phyloP scores from a whole-genome alignment of 2,888 invertebrate genomes.

The Trichopria drosophilae region DNA sequence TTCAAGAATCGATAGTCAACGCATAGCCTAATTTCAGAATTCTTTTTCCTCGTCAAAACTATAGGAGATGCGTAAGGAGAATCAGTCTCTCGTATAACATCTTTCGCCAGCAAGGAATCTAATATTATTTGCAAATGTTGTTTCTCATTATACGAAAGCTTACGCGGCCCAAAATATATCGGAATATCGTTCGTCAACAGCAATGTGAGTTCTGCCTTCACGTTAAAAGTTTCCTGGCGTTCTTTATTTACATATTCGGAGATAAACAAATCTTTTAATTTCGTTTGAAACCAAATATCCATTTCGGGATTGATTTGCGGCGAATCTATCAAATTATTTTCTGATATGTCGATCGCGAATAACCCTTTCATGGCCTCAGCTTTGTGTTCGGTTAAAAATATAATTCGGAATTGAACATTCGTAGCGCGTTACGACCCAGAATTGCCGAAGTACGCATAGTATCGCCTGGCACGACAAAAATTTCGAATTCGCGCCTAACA shows the following conservation, averaged over 20 bases:
- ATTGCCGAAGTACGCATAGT: too few relatives aligned
- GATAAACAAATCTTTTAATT: neutral
- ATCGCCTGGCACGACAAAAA: too few relatives aligned
- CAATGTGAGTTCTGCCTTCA: neutral
- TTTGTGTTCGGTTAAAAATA: too few relatives aligned
- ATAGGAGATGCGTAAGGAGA: too few relatives aligned
- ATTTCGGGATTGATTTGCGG: conserved; percentile 1
- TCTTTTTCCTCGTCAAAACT: too few relatives aligned
- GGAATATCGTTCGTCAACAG: neutral
- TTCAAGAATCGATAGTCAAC: neutral
- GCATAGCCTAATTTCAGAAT: neutral
- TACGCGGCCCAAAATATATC: neutral
- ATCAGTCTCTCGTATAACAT: neutral
- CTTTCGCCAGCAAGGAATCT: neutral
- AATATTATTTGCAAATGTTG: neutral
- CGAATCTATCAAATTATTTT: too few relatives aligned
- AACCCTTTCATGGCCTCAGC: too few relatives aligned
- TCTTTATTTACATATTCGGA: neutral
- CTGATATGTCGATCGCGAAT: too few relatives aligned
- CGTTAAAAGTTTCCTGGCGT: neutral
- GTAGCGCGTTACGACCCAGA: too few relatives aligned
- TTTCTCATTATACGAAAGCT: neutral
- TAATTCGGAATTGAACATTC: too few relatives aligned
- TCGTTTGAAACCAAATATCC: neutral
- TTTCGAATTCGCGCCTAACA: too few relatives aligned